Evolutionary conservation across 2,888 invertebrate species (phyloP), one percentile per base, ranked within the genome.

Genomic region (Epicampocera succincta): DNA sequence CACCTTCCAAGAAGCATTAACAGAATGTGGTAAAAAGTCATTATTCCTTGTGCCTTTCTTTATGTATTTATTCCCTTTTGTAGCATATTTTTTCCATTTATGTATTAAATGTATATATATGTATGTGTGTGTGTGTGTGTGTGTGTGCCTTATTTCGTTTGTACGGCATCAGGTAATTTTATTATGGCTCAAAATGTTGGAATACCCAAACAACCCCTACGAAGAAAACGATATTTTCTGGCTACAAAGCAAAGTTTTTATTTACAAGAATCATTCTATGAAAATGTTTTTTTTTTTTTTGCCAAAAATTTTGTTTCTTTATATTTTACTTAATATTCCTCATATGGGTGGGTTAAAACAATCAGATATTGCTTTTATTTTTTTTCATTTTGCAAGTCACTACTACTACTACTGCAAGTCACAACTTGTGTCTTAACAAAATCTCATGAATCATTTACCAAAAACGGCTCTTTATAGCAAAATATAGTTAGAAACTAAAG

Each of bases 391-490:
- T 15, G 13, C 33, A 54, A 54, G 12, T 63, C 46, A 42, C 5
- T 8, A 21, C 29, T 33, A 50, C 33, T 44, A 60, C 42, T 58
- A 60, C n/a, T n/a, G n/a, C n/a, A 46, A 66, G n/a, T 52, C 52
- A 33, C 9, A 6, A 33, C 21, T 21, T 58, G 46, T 69, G 40
- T 69, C 48, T 73, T 58, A 78, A 66, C 25, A 46, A 74, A 82
- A 78, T 78, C 82, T 75, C 71, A 82, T 82, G 82, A 82, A 82
- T 78, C 82, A 82, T 82, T 78, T 54, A 69, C 66, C 42, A 71
- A 66, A 60, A 54, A 56, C 42, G 54, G 33, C 56, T 66, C 40
- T 29, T 58, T 29, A 21, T 50, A 19, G 8, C 15, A 38, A 63
- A 56, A 38, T 9, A 56, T 52, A 54, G 46, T 74, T 74, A 29